These are phyloP conservation scores for Dromius quadrimaculatus DNA, from an alignment of 2,888 invertebrate genomes.

Conservation along the genomic window DNA sequence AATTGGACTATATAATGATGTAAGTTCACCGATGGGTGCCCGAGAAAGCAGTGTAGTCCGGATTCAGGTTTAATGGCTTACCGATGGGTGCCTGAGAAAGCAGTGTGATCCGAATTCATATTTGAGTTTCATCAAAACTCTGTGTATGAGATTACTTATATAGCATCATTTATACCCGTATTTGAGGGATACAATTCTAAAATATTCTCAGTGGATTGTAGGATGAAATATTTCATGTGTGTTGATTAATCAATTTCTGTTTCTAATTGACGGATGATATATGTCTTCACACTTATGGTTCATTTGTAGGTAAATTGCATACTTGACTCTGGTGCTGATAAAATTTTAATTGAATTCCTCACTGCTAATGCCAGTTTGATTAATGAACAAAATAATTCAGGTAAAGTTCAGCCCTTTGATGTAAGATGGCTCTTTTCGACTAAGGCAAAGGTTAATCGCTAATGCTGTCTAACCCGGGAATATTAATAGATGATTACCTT, in stretches of 20 bases:
- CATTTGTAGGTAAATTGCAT: conserved; percentile 23
- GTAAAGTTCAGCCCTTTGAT: conserved; percentile 37
- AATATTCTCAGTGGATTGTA: not conserved
- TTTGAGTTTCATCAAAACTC: too few species aligned
- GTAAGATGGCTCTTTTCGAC: conserved; percentile 5
- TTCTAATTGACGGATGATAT: not conserved
- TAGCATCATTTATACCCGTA: not conserved
- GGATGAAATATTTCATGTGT: too few species aligned
- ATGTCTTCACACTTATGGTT: not conserved
- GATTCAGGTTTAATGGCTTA: too few species aligned
- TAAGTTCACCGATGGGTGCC: too few species aligned
- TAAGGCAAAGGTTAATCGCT: conserved; percentile 3
- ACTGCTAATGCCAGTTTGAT: conserved; percentile 47
- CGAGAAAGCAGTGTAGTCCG: too few species aligned
- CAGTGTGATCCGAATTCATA: too few species aligned
- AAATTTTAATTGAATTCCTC: conserved; percentile 49
- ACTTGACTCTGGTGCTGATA: conserved; percentile 33
- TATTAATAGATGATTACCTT: too few species aligned
- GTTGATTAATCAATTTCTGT: too few species aligned
- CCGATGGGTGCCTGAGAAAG: too few species aligned
- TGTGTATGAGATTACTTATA: not conserved
- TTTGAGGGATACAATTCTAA: too few species aligned
- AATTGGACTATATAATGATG: too few species aligned
- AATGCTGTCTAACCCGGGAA: too few species aligned
- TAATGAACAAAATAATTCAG: conserved; percentile 46